Evolutionary conservation across 1,140 invertebrate genomes (phyloP).

Genomic region (Penaeus vannamei): DNA sequence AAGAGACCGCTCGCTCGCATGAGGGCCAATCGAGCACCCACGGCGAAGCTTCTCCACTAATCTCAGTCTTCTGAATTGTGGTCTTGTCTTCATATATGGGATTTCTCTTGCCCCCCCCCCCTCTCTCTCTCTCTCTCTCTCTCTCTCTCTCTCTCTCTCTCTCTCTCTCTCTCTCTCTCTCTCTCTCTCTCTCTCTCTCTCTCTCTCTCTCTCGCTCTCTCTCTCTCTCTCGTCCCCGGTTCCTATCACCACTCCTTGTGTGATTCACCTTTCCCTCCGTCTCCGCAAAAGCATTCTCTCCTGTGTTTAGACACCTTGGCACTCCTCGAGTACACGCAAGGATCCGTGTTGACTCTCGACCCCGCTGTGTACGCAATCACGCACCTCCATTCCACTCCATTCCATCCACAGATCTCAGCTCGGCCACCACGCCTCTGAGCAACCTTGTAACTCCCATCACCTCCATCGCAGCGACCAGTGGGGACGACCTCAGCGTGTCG

Average conservation of each 20-base stretch:
- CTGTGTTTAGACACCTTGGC: neutral
- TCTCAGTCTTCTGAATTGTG: no score
- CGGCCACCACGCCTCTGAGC: slow-evolving; percentile 59
- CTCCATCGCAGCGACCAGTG: slow-evolving; percentile 53
- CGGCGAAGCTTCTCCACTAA: no score
- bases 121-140: neutral
- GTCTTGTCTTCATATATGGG: neutral
- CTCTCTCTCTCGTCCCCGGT: neutral
- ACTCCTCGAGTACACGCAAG: neutral
- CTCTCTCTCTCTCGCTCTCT: neutral
- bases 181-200: neutral
- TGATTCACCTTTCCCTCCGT: neutral
- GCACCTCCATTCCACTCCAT: slow-evolving; percentile 37
- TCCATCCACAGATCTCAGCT: slow-evolving; percentile 61
- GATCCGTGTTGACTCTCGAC: neutral
- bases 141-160: neutral
- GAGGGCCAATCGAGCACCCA: no score
- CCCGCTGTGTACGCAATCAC: neutral
- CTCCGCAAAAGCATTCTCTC: neutral
- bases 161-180: neutral
- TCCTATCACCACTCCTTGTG: neutral
- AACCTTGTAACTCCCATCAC: slow-evolving; percentile 64
- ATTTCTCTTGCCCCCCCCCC: neutral
- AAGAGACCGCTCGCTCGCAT: no score
- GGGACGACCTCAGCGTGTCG: slow-evolving; percentile 52